Conservation (phyloP, 53 echinoderm and acorn worm genomes). For the Stichopus horrens region DNA sequence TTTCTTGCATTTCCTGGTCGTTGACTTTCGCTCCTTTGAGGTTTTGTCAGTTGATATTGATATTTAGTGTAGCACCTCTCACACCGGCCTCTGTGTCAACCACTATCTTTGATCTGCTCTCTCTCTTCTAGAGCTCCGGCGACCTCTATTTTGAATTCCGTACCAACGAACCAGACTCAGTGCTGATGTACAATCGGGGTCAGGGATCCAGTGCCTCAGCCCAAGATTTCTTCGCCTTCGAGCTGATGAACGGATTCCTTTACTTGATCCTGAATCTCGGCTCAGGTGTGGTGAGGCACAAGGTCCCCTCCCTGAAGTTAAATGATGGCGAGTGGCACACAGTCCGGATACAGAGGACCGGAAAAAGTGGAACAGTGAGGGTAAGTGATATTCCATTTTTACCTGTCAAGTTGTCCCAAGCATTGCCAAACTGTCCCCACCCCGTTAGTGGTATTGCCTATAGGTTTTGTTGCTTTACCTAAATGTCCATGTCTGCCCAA, state of each 20-base stretch:
- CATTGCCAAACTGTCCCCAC: background rate
- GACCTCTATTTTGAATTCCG: conserved; percentile 84
- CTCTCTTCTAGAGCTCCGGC: conserved; percentile 35
- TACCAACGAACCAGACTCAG: conserved; percentile 81
- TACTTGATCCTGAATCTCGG: conserved; percentile 87
- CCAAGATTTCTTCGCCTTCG: conserved; percentile 92
- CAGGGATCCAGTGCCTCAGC: conserved; percentile 15
- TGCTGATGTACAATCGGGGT: conserved; percentile 96
- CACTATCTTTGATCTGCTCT: background rate
- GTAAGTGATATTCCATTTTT: background rate
- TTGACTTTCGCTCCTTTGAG: too few species aligned
- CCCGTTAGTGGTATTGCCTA: background rate
- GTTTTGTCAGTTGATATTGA: too few species aligned
- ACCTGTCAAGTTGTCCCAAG: background rate
- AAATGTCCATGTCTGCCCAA: background rate
- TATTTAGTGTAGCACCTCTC: too few species aligned
- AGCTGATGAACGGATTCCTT: conserved; percentile 83
- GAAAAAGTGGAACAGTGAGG: conserved; percentile 38
- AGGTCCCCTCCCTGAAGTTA: conserved; percentile 62
- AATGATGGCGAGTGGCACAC: conserved; percentile 92
- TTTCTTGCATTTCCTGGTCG: background rate
- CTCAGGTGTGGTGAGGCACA: conserved; percentile 74
- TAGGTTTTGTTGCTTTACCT: background rate
- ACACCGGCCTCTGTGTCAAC: too few species aligned
- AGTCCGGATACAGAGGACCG: conserved; percentile 62